Percentiles rank a stretch among this genome's conserved stretches.
Conservation (phyloP, 2,888 invertebrate species). For the Prosopocoilus inquinatus region DNA sequence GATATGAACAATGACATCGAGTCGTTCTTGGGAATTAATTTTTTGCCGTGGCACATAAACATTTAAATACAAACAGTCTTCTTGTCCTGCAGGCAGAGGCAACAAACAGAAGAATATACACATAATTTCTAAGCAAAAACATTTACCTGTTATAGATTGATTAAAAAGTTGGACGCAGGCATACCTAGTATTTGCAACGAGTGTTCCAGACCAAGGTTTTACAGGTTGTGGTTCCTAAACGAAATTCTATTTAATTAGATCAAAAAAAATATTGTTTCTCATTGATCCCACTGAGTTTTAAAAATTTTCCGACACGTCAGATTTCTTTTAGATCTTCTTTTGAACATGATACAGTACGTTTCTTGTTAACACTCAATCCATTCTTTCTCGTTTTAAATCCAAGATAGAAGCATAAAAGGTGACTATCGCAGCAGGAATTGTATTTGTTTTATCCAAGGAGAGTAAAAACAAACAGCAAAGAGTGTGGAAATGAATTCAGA, state of each 20-base stretch:
- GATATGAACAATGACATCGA: conserved; percentile 61
- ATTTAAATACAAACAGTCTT: conserved; percentile 63
- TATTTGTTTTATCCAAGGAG: too few relatives aligned
- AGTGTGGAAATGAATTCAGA: too few relatives aligned
- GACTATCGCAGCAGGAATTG: too few relatives aligned
- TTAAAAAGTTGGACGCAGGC: conserved; percentile 9
- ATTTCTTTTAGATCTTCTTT: too few relatives aligned
- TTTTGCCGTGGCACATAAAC: conserved; percentile 53
- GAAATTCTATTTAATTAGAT: background rate
- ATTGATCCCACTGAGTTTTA: too few relatives aligned
- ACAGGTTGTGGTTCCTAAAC: conserved; percentile 53
- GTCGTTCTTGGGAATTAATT: conserved; percentile 12
- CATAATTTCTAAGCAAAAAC: background rate
- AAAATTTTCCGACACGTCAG: too few relatives aligned
- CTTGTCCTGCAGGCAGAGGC: conserved; percentile 49
- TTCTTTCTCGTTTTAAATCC: too few relatives aligned
- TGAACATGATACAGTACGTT: too few relatives aligned
- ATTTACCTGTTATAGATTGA: background rate
- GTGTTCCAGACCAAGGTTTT: conserved; percentile 60
- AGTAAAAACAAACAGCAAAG: too few relatives aligned
- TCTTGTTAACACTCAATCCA: too few relatives aligned
- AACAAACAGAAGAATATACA: background rate
- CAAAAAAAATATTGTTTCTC: too few relatives aligned
- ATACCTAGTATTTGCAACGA: conserved; percentile 57
- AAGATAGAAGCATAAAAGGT: too few relatives aligned